Base-by-base conservation (phyloP, 2,888 invertebrate species). In the Chydorus sphaericus region DNA sequence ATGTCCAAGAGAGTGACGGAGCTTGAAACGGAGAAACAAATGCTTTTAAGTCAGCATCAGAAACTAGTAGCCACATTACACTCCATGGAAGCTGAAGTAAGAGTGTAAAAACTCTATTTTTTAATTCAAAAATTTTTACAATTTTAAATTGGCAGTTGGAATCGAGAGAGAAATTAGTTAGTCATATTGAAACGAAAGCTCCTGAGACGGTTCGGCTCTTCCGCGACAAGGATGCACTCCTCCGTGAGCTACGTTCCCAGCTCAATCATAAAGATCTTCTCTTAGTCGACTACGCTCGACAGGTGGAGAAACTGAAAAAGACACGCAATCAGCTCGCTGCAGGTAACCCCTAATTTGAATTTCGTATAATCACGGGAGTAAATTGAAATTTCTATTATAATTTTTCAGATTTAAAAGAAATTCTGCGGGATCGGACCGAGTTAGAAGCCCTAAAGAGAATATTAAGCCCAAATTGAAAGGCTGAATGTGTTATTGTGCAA, bases 381-480 rank as follows among this genome's bases (percentile, higher is more conserved):
- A 50, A 11, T 6, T 50, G n/a, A 33, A 33, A 26, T 20, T n/a
- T n/a, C n/a, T n/a, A n/a, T n/a, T 23, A 20, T 14, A 18, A 18
- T 23, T 44, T 14, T 44, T 16, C n/a, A 55, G 55, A 55, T 55
- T 49, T 55, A 16, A 49, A 55, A 30, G 28, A 55, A 26, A 23
- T 55, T 18, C 55, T 55, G 10, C 31, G 36, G 26, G 29, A 55
- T 36, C 48, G 55, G 4, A 33, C 28, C 10, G 55, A 48, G n/a
- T 14, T 55, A n/a, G 55, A 55, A 14, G 49, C 28, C 26, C 31
- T 55, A 23, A 48, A 33, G 28, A 29, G 16, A 18, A 48, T 49
- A 29, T 33, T 48, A 10, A 26, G 20, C 18, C 52, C 31, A 16
- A 11, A 33, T 10, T 18, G 26, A 26, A 31, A 33, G n/a, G 10